A percentile compares a stretch with the other conserved stretches of the same genome.
Evolutionary conservation across 2,797 vertebrate genomes (phyloP).

Genomic region (Melanotaenia maccullochi): DNA sequence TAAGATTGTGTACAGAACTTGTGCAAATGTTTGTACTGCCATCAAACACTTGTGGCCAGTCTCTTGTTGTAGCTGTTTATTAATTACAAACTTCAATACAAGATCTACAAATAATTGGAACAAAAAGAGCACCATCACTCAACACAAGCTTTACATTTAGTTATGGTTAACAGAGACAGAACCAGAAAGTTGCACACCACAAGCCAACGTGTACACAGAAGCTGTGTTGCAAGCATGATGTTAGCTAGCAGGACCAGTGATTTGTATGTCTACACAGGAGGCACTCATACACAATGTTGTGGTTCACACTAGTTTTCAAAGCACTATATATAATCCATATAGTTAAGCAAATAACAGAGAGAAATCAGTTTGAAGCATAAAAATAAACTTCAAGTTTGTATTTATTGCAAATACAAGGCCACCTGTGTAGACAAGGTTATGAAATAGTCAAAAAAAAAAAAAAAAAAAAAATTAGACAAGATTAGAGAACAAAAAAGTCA

Average conservation of each 20-base stretch:
- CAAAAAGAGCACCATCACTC: conserved; percentile 50
- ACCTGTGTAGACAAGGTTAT: conserved; percentile 12
- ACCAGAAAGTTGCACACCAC: conserved; percentile 38
- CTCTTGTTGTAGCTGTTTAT: conserved; percentile 58
- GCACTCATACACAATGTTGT: background rate
- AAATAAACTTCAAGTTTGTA: background rate
- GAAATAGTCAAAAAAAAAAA: conserved; percentile 7
- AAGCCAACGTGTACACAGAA: background rate
- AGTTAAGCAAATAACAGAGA: background rate
- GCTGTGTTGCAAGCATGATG: background rate
- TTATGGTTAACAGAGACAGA: conserved; percentile 28
- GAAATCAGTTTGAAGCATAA: background rate
- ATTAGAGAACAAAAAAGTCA: background rate
- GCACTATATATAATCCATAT: background rate
- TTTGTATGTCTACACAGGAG: conserved; percentile 1
- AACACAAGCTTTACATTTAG: conserved; percentile 44
- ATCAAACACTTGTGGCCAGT: conserved; percentile 10
- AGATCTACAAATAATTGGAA: conserved; percentile 41
- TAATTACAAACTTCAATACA: conserved; percentile 45
- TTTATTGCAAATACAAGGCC: background rate
- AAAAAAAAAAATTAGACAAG: conserved; percentile 2
- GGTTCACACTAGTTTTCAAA: conserved; percentile 14
- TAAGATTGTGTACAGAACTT: background rate
- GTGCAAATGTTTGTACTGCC: background rate
- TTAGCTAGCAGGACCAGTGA: background rate